Percentiles rank a stretch among this genome's conserved stretches.
Conservation (phyloP, 2,888 invertebrate genomes). For the Alviniconcha strummeri region DNA sequence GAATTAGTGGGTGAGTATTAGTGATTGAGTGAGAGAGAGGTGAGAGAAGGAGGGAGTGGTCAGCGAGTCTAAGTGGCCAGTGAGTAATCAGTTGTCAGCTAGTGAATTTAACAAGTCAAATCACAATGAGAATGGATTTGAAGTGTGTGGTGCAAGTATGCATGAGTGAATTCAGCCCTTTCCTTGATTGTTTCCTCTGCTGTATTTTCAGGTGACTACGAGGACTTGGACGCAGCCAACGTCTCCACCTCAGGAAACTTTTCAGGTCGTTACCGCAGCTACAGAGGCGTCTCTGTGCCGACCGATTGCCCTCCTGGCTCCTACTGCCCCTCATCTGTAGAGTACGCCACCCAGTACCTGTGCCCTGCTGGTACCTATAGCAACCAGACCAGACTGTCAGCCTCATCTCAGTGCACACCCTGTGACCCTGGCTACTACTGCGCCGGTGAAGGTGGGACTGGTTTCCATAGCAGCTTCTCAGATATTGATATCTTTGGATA, state of each 20-base stretch:
- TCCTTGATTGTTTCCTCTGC: not conserved
- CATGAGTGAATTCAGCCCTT: no score
- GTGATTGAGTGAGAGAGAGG: no score
- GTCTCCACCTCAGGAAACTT: conserved; percentile 62
- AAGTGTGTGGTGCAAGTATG: no score
- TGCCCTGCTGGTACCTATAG: conserved; percentile 68
- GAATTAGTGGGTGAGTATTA: no score
- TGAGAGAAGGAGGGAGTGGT: no score
- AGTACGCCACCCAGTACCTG: conserved; percentile 59
- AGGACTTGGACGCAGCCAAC: conserved; percentile 61
- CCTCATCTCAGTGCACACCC: conserved; percentile 63
- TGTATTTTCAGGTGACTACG: conserved; percentile 62
- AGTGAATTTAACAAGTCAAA: no score
- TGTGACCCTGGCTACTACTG: conserved; percentile 69
- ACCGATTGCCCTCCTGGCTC: conserved; percentile 66
- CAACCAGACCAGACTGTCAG: conserved; percentile 63
- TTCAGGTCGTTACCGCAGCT: conserved; percentile 63
- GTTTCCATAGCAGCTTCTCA: not conserved
- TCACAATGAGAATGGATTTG: no score
- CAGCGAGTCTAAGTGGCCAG: no score
- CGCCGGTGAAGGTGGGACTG: conserved; percentile 60
- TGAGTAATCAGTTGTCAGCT: no score
- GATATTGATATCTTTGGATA: no score
- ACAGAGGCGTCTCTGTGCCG: conserved; percentile 67
- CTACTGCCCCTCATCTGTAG: conserved; percentile 65